A percentile compares a stretch with the other conserved stretches of the same genome.
These are phyloP conservation scores for Drosophila borealis DNA, from an alignment of 2,888 invertebrate genomes.

Conservation along the genomic window DNA sequence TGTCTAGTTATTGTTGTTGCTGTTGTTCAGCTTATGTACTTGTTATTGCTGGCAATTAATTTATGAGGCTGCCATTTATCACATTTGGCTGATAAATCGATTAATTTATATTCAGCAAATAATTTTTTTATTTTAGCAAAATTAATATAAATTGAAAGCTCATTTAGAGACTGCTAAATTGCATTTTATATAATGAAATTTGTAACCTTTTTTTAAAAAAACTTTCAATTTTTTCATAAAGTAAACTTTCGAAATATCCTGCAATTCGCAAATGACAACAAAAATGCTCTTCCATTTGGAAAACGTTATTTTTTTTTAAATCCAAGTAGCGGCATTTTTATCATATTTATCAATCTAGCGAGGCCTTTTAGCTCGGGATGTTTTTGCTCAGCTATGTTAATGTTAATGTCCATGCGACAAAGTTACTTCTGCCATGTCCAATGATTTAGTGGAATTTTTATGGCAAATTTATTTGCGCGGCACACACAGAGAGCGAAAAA, in stretches of 20 bases:
- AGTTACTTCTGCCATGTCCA: conserved; percentile 55
- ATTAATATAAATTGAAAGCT: neutral
- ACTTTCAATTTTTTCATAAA: too few species aligned
- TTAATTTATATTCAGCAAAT: conserved; percentile 48
- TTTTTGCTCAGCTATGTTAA: conserved; percentile 63
- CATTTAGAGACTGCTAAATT: too few species aligned
- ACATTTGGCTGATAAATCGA: conserved; percentile 80
- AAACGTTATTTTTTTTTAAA: neutral
- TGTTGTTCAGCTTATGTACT: conserved; percentile 55
- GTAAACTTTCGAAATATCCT: too few species aligned
- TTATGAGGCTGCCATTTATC: conserved; percentile 83
- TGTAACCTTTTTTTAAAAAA: too few species aligned
- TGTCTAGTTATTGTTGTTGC: conserved; percentile 45
- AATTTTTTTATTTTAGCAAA: conserved; percentile 5
- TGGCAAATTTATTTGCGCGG: conserved; percentile 73
- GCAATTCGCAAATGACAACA: too few species aligned
- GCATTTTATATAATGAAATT: too few species aligned
- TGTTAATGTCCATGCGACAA: conserved; percentile 70
- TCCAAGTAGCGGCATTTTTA: conserved; percentile 35
- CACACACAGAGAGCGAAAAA: conserved; percentile 23
- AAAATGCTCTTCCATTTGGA: neutral
- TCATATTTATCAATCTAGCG: conserved; percentile 54
- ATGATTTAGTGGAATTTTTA: conserved; percentile 79
- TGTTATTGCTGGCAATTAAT: conserved; percentile 79
- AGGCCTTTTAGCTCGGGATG: conserved; percentile 27